Base-by-base conservation (phyloP, 1,140 invertebrate species). In the Drosophila kikkawai region DNA sequence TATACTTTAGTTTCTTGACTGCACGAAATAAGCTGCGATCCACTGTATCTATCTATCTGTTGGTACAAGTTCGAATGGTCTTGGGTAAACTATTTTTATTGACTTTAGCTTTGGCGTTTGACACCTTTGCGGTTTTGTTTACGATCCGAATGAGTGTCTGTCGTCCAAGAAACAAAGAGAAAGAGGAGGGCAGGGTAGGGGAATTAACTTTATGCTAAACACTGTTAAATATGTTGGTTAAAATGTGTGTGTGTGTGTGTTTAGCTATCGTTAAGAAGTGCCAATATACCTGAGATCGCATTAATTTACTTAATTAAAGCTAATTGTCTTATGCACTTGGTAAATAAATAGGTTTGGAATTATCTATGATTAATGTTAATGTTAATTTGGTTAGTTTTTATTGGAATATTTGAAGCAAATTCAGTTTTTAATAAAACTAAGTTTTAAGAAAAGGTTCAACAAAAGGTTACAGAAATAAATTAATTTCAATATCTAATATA, bases 51-150 rank as follows among this genome's bases (percentile, higher is more conserved):
- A 42, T 57, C 11, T 36, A 48, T 64, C 22, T 36, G 37, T 61
- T 48, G 34, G 15, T 51, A 56, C 39, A 47, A 66, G 61, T 50
- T 74, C 58, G 48, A 45, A 67, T 47, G 51, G 34, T 19, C 11
- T 48, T 61, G 36, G 45, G 51, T 68, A 56, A 51, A 51, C 50
- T 70, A 83, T 87, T 87, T 87, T 87, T 87, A 88, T 87, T 87
- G 83, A 87, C 83, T 87, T 77, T 70, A 70, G 80, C 83, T 88
- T 83, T 77, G 80, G 82, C 83, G 83, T 82, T 87, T 88, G 84
- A 87, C 83, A 87, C 84, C 80, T 83, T 80, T 80, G 71, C 60
- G 73, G 68, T 68, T 83, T 83, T 83, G 84, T 86, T 88, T 79
- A 83, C 67, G 80, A 87, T 73, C 22, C 47, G 58, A 67, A 71